Evolutionary conservation across 2,113 vertebrate species (phyloP), one percentile per base, ranked within the genome.

Genomic region (Ia io): DNA sequence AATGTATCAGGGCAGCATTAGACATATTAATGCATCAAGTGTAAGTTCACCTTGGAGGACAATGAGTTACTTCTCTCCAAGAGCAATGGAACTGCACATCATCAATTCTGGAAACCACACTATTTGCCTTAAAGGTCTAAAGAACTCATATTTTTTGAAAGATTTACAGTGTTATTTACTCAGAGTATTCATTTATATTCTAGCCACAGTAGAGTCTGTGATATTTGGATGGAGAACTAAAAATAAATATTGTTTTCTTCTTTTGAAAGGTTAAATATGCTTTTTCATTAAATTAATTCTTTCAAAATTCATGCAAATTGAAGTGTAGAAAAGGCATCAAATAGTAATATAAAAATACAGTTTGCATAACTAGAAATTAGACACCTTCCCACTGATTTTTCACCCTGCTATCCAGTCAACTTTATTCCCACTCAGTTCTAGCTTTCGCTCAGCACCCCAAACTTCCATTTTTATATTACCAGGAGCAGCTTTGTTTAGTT

Each of bases 261-360:
- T 40, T 94, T 67, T 85, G 86, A 95, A 89, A 97, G 80, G 88
- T 89, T 97, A 95, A 97, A 94, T 63, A 88, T n/a, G 49, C 18
- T 78, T 95, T 93, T 96, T 77, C 67, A 96, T 97, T 89, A 96
- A 89, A 70, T 93, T 93, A 96, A 92, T 95, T 96, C 30, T 86
- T 94, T 56, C 47, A 88, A 92, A 97, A 49, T 67, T 35, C 14
- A 49, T 77, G 73, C 94, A 94, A 90, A 97, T 86, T 90, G 71
- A 92, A 88, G 91, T 80, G 65, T 80, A 83, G 77, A 40, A 93
- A 93, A 93, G n/a, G 37, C 90, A 84, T 93, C 83, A 51, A 95
- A 83, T 35, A 88, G 76, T 76, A 89, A 95, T 83, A 90, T 84
- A 91, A 97, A 95, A 94, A 91, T 93, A 73, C 40, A 92, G 61